Percentiles rank a stretch among this genome's conserved stretches.
phyloP scores from a whole-genome alignment of 2,888 invertebrate species.

The Cephus rjabovi region DNA sequence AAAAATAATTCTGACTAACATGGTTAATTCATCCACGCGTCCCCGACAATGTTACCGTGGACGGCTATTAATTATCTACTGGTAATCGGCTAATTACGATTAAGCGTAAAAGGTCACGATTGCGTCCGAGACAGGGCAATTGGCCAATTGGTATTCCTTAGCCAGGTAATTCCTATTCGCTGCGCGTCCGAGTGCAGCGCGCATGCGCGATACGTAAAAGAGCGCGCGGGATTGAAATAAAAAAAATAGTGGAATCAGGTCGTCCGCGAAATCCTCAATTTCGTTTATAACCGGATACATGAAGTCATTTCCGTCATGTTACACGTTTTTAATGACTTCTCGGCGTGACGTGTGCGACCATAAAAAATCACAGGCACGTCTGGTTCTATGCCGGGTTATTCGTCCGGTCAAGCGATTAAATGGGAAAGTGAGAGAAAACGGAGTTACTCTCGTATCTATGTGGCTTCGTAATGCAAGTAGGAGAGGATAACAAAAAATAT shows the following conservation, averaged over 20 bases:
- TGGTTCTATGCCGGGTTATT: background rate
- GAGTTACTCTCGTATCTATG: slow-evolving; percentile 57
- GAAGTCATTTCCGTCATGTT: background rate
- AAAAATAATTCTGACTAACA: background rate
- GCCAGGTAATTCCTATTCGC: background rate
- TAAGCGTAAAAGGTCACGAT: background rate
- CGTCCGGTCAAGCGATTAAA: slow-evolving; percentile 43
- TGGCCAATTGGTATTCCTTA: background rate
- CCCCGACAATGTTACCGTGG: background rate
- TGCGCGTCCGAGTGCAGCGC: background rate
- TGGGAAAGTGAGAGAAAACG: slow-evolving; percentile 62
- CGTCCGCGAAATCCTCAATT: background rate
- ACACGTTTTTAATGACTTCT: background rate
- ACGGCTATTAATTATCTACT: background rate
- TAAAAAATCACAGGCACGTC: background rate
- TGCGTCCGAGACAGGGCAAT: background rate
- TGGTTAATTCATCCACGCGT: background rate
- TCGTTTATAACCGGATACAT: background rate
- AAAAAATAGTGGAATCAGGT: background rate
- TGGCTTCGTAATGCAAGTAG: background rate
- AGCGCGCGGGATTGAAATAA: background rate
- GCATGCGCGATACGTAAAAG: background rate
- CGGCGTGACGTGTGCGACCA: background rate
- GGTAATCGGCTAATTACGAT: background rate
- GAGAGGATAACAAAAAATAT: background rate